These are phyloP conservation scores for Oncorhynchus clarkii DNA, from an alignment of 2,113 vertebrate species.

Conservation along the genomic window DNA sequence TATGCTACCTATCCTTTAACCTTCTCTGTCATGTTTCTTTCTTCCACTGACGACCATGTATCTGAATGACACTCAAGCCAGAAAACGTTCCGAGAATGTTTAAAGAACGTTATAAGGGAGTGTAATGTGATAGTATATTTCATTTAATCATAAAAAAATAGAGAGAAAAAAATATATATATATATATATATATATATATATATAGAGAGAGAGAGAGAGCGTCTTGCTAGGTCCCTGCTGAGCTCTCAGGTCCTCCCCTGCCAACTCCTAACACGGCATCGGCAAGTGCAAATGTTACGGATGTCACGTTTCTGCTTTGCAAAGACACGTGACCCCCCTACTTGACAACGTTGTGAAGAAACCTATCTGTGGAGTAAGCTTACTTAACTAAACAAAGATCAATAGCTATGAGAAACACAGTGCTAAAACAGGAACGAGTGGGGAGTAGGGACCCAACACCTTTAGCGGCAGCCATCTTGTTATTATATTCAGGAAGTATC, in stretches of 20 bases:
- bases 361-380: too few relatives aligned
- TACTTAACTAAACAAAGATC: not conserved
- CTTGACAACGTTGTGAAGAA: too few relatives aligned
- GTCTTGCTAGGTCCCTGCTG: conserved; percentile 4
- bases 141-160: too few relatives aligned
- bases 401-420: not conserved
- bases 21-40: too few relatives aligned
- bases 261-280: not conserved
- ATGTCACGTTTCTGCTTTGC: too few relatives aligned
- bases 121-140: too few relatives aligned
- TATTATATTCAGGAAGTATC: not conserved
- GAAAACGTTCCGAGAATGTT: too few relatives aligned
- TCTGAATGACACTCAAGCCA: too few relatives aligned
- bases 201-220: not conserved
- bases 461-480: not conserved
- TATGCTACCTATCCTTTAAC: too few relatives aligned
- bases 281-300: not conserved
- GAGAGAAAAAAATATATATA: not conserved
- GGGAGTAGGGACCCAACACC: not conserved
- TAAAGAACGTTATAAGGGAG: too few relatives aligned
- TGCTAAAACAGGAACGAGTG: conserved; percentile 6
- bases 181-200: not conserved
- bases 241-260: conserved; percentile 2
- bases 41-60: too few relatives aligned
- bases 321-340: too few relatives aligned